These are phyloP conservation scores for Suillia variegata DNA, from an alignment of 2,888 invertebrate genomes.

Conservation along the genomic window DNA sequence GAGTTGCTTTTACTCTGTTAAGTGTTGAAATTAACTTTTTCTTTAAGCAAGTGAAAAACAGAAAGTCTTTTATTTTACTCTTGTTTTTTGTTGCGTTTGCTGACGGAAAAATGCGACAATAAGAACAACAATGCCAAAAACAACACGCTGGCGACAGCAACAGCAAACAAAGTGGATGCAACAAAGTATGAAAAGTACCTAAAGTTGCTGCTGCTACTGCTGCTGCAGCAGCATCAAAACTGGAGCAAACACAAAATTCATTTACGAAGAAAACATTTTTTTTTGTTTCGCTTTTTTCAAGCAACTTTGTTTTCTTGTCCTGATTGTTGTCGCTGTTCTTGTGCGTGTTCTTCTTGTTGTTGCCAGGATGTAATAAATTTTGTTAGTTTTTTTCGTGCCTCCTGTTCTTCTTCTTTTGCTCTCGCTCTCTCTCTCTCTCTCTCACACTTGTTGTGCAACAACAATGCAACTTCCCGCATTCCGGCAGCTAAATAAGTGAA, in stretches of 20 bases:
- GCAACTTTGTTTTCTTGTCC: slow-evolving; percentile 18
- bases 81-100: no score
- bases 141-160: no score
- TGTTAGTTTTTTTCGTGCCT: neutral
- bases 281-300: no score
- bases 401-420: no score
- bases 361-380: slow-evolving; percentile 1
- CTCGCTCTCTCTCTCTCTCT: no score
- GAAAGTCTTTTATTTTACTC: no score
- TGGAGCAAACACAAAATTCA: slow-evolving; percentile 26
- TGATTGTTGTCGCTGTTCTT: neutral
- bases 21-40: no score
- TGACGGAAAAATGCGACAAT: neutral
- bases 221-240: slow-evolving; percentile 11
- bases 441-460: no score
- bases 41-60: no score
- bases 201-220: no score
- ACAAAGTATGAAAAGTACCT: neutral
- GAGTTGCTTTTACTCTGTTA: no score
- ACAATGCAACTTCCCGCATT: neutral
- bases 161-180: neutral
- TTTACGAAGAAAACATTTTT: slow-evolving; percentile 21
- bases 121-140: neutral
- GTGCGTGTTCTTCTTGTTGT: neutral
- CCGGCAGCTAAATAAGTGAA: neutral